These are phyloP conservation scores for Megalonaias nervosa DNA, from an alignment of 1,140 invertebrate genomes.

Conservation along the genomic window DNA sequence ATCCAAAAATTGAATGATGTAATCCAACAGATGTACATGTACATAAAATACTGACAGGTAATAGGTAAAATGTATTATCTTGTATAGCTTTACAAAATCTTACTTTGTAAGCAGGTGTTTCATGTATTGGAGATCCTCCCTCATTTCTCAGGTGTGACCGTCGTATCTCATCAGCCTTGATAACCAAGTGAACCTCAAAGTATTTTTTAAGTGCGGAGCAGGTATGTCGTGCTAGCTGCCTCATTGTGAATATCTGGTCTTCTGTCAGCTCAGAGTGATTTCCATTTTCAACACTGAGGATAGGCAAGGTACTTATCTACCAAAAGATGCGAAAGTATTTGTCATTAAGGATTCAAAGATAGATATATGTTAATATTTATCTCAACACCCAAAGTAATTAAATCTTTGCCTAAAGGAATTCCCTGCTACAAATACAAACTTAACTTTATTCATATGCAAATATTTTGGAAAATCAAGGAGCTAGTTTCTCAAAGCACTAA, in stretches of 20 bases:
- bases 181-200: slow-evolving; percentile 90
- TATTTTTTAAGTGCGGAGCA: slow-evolving; percentile 92
- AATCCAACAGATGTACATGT: no score
- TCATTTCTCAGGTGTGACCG: slow-evolving; percentile 74
- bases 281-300: slow-evolving; percentile 81
- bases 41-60: no score
- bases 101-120: slow-evolving; percentile 71
- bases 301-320: slow-evolving; percentile 83
- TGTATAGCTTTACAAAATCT: no score
- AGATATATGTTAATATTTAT: no score
- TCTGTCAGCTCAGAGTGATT: slow-evolving; percentile 81
- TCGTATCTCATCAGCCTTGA: slow-evolving; percentile 87
- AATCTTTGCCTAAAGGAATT: neutral
- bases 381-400: neutral
- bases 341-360: slow-evolving; percentile 5
- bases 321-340: slow-evolving; percentile 3
- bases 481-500: no score
- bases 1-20: no score
- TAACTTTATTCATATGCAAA: no score
- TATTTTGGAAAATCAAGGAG: no score
- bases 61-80: no score
- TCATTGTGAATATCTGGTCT: slow-evolving; percentile 91
- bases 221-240: slow-evolving; percentile 95
- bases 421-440: no score
- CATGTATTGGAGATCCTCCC: slow-evolving; percentile 59